Conservation (phyloP, 2,888 invertebrate species). For the Chrysolina americana region DNA sequence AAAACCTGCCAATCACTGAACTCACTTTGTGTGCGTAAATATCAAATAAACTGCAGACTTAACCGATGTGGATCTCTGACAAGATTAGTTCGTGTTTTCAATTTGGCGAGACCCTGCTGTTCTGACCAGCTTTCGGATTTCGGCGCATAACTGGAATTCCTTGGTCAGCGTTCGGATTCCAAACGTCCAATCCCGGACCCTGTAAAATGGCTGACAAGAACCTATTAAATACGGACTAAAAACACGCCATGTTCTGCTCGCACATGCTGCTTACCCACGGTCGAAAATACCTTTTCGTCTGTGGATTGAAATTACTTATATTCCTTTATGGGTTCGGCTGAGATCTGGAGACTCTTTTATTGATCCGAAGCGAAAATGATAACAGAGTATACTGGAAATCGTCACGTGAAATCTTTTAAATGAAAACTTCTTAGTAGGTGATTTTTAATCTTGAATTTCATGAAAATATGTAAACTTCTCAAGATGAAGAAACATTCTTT, state of each 20-base stretch:
- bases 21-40: background rate
- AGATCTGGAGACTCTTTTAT: background rate
- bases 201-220: constrained; percentile 57
- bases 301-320: background rate
- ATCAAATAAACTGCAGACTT: background rate
- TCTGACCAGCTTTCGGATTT: constrained; percentile 60
- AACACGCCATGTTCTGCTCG: constrained; percentile 49
- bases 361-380: background rate
- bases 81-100: constrained; percentile 64
- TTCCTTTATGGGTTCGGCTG: background rate
- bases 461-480: too few relatives aligned
- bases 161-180: constrained; percentile 58
- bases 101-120: constrained; percentile 64
- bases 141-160: constrained; percentile 59
- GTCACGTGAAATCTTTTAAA: too few relatives aligned
- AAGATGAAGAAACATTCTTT: too few relatives aligned
- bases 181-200: constrained; percentile 56
- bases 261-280: constrained; percentile 52
- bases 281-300: constrained; percentile 46
- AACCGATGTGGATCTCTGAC: constrained; percentile 2
- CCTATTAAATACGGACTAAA: constrained; percentile 49
- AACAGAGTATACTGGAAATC: background rate
- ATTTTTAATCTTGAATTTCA: too few relatives aligned
- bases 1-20: too few relatives aligned
- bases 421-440: too few relatives aligned